Conservation (phyloP, 35 echinoderm and acorn worm genomes). For the Amphiura filiformis region DNA sequence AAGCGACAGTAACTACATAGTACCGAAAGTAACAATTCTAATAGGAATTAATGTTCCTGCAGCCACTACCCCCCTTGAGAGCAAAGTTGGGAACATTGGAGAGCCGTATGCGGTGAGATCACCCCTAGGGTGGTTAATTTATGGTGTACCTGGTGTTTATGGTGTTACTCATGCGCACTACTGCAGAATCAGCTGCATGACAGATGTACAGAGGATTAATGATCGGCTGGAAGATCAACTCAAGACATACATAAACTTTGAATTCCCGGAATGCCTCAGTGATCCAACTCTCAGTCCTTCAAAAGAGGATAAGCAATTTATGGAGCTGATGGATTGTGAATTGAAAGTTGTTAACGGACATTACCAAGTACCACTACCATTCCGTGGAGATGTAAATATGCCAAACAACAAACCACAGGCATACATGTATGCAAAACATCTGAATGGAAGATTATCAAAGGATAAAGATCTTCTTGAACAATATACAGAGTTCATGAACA, state of each 20-base stretch:
- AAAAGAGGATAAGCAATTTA: neutral
- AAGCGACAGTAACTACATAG: neutral
- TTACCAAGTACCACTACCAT: neutral
- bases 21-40: slow-evolving; percentile 6
- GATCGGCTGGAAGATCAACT: neutral
- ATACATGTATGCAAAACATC: neutral
- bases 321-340: neutral
- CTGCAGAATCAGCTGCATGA: neutral
- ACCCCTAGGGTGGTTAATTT: neutral
- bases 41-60: slow-evolving; percentile 46
- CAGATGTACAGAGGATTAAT: neutral
- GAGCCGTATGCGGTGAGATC: slow-evolving; percentile 47
- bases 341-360: neutral
- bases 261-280: neutral
- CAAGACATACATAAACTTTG: neutral
- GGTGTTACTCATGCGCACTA: neutral
- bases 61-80: slow-evolving; percentile 27
- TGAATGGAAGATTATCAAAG: slow-evolving; percentile 15
- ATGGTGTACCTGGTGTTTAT: neutral
- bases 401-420: slow-evolving; percentile 28
- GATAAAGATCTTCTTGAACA: slow-evolving; percentile 23
- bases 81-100: neutral
- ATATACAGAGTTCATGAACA: slow-evolving; percentile 25
- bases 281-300: neutral
- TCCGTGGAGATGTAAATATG: neutral